A percentile compares a stretch with the other conserved stretches of the same genome.
Conservation (phyloP, 2,888 invertebrate genomes). For the Luperina testacea region DNA sequence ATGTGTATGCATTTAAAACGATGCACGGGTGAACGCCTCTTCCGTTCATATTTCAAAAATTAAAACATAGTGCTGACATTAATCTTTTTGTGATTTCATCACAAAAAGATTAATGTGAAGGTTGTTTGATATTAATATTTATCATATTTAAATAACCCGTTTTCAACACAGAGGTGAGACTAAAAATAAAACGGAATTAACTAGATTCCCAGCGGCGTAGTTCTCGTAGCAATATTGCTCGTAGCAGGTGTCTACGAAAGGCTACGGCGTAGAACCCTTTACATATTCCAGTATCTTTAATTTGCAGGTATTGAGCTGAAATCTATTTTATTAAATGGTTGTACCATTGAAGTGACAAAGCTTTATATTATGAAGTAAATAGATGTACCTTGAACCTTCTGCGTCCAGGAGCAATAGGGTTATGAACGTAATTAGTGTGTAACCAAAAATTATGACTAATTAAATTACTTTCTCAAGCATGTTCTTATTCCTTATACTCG, state of each 20-base stretch:
- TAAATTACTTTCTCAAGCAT: constrained; percentile 7
- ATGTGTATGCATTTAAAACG: constrained; percentile 33
- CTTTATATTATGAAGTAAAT: not conserved
- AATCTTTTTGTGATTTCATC: constrained; percentile 9
- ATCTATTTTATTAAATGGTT: constrained; percentile 11
- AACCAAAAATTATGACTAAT: constrained; percentile 26
- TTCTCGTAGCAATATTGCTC: constrained; percentile 57
- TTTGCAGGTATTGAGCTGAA: constrained; percentile 26
- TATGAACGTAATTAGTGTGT: constrained; percentile 17
- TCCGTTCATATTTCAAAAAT: constrained; percentile 16
- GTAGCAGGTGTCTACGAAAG: constrained; percentile 66
- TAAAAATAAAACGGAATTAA: constrained; percentile 55
- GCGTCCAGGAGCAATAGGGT: not conserved
- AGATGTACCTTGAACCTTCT: not conserved
- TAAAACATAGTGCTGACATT: constrained; percentile 18
- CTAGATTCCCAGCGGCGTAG: constrained; percentile 57
- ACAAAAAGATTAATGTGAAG: too few species aligned
- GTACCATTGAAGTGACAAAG: not conserved
- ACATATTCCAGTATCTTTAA: constrained; percentile 56
- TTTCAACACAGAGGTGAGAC: constrained; percentile 19
- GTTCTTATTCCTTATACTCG: not conserved
- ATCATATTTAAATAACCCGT: constrained; percentile 30
- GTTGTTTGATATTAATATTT: not conserved
- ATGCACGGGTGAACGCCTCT: constrained; percentile 25
- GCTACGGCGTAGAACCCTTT: constrained; percentile 66